Base-by-base conservation (phyloP, 2,113 vertebrate species). In the Mastomys natalensis region DNA sequence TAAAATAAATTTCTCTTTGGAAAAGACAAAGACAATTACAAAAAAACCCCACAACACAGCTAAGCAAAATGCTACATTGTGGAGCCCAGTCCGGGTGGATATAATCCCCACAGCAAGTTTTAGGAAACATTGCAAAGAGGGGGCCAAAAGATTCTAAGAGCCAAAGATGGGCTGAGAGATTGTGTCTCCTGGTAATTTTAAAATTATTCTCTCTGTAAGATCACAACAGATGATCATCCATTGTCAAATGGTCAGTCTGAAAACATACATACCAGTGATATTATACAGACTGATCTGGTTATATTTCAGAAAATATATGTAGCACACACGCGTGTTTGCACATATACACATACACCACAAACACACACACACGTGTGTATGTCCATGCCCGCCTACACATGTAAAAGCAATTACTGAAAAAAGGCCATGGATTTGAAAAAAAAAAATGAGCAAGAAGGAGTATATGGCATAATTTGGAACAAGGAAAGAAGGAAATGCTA, bases 311-410 rank as follows among this genome's bases (percentile, higher is more conserved):
- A 43, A 10, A 26, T 60, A 58, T 24, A 24, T 58, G 21, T 24
- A 29, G 26, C 24, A 29, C 13, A 16, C 13, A 34, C 3, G n/a
- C 0, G 4, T 24, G 40, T 7, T 10, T 22, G 4, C 2, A 9
- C 24, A 45, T 40, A 24, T 1, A 6, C 31, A 12, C 48, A 53
- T 1, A 34, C 48, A 82, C 53, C n/a, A 58, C 34, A 40, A 1
- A 24, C 12, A 60, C 40, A 5, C 4, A 58, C 3, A 29, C 16
- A 84, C 26, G 17, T 12, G 43, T 3, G 53, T 55, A 15, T 15
- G 53, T 3, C 13, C 12, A 4, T 16, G 53, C 53, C 2, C 13
- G 15, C 53, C 4, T 31, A 31, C 1, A 29, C 24, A 84, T 31
- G 7, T 19, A 84, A 29, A 29, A 86, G 17, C 43, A 86, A 43